Base-by-base conservation (phyloP, 2,797 vertebrate genomes). In the Urophycis tenuis region DNA sequence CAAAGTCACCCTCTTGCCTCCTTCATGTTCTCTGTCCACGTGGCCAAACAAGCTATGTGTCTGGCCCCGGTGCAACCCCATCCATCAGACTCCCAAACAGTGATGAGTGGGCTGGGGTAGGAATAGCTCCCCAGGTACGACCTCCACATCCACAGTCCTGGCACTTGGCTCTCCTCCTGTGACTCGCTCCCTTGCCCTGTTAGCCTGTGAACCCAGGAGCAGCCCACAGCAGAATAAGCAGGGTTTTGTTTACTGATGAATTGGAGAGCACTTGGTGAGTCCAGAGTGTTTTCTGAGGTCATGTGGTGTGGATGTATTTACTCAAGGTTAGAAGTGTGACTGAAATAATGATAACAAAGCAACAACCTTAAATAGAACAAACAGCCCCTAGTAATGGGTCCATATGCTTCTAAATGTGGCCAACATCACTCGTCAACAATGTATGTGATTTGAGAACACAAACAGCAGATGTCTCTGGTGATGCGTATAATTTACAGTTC, bases 51-150 rank as follows among this genome's bases (percentile, higher is more conserved):
- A 89, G 87, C 75, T 80, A 81, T 86, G 84, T 79, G 73, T 75
- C 45, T 75, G 77, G 69, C 74, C 91, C 85, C 35, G 39, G 91
- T 84, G 85, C 85, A 84, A 89, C 88, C 88, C 89, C 81, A 82
- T 85, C 84, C 83, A 78, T 92, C 89, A 92, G 88, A 85, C 82
- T 82, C 74, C n/a, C n/a, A 1, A 35, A 79, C 84, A 76, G 81
- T 72, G 73, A 87, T 83, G 78, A 77, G 84, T 79, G 78, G 71
- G 81, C 80, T 84, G 82, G 83, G 53, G 53, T 60, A 74, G 78
- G 80, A 87, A 89, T 73, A 72, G 64, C 78, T 86, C 81, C 45
- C 72, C 78, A 76, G 82, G 81, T 80, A 85, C 80, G 77, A 83
- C 87, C 84, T 81, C 82, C 30, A 15, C 67, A 67, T 31, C 35